phyloP scores from a whole-genome alignment of 2,797 vertebrate species.

The Bucorvus abyssinicus region DNA sequence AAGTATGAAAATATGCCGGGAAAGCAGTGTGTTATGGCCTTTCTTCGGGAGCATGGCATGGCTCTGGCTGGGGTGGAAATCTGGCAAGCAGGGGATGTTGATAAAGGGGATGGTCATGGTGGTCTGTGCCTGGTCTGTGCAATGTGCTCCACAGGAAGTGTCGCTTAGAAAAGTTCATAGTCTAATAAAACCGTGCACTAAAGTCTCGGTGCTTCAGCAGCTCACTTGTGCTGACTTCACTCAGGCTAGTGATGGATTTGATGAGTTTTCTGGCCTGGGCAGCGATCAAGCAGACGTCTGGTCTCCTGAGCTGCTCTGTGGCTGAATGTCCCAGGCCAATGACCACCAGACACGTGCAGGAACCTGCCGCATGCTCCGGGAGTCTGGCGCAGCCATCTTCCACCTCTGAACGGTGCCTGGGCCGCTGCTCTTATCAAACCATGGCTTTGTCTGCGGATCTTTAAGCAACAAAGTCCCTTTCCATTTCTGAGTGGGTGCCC shows the following conservation, averaged over 20 bases:
- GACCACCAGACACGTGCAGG: not conserved
- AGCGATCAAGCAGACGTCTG: not conserved
- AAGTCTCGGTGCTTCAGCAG: not conserved
- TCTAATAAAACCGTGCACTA: not conserved
- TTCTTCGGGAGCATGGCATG: not conserved
- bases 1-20: not conserved
- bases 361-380: not conserved
- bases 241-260: not conserved
- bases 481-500: not conserved
- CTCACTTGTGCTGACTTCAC: not conserved
- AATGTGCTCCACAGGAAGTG: not conserved
- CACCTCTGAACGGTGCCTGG: rapidly evolving
- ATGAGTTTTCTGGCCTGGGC: not conserved
- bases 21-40: not conserved
- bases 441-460: not conserved
- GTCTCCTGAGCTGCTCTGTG: not conserved
- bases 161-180: not conserved
- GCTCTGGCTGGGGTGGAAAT: not conserved
- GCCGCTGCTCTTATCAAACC: rapidly evolving
- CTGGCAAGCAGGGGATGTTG: not conserved
- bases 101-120: not conserved
- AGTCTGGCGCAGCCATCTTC: not conserved
- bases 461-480: not conserved
- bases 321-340: not conserved
- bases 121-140: not conserved